These are phyloP conservation scores for Takifugu bimaculatus DNA, from an alignment of 2,113 vertebrate species.

Conservation along the genomic window DNA sequence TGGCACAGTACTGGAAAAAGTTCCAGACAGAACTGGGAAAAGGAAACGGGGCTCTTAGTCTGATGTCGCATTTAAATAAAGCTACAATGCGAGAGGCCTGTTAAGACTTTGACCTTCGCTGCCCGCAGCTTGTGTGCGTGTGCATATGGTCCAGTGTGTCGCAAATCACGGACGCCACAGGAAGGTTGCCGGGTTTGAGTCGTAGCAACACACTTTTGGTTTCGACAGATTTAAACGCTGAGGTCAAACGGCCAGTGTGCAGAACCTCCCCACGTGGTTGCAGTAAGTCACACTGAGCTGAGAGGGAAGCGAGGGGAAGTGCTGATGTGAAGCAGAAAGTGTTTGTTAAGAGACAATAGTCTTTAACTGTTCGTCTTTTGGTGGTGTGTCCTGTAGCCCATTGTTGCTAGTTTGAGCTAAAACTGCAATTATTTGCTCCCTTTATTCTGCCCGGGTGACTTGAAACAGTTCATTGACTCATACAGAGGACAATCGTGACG, in stretches of 20 bases:
- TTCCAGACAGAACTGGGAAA: conserved; percentile 8
- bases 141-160: conserved; percentile 21
- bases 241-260: conserved; percentile 39
- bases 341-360: background rate
- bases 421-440: background rate
- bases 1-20: background rate
- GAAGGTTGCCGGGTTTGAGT: conserved; percentile 25
- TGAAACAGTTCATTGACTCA: too few relatives aligned
- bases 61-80: background rate
- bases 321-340: background rate
- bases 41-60: conserved; percentile 14
- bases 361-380: too few relatives aligned
- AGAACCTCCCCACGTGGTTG: conserved; percentile 22
- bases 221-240: conserved; percentile 29
- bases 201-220: conserved; percentile 31
- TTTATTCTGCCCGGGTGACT: too few relatives aligned
- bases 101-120: conserved; percentile 37
- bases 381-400: background rate
- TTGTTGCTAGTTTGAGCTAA: background rate
- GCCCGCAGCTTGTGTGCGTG: conserved; percentile 22
- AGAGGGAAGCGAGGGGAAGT: conserved; percentile 7
- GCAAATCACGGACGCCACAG: conserved; percentile 40
- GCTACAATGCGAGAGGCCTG: conserved; percentile 12
- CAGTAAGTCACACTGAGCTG: conserved; percentile 24
- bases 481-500: too few relatives aligned